A percentile compares a stretch with the other conserved stretches of the same genome.
Evolutionary conservation across 2,797 vertebrate species (phyloP).

Genomic region (Amblyopsis hoosieri): DNA sequence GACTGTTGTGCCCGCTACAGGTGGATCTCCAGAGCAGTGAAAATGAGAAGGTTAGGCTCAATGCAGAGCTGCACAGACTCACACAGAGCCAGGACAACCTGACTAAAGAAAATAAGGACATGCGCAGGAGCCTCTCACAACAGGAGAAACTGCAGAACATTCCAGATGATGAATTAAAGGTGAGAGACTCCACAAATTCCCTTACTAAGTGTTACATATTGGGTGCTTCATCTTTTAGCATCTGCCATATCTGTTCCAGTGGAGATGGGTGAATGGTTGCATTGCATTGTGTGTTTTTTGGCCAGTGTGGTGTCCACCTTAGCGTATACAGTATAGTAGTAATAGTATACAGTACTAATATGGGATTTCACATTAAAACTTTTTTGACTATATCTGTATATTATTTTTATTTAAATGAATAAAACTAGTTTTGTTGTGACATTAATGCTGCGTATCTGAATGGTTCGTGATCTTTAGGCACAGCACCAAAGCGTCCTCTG

Average conservation of each 20-base stretch:
- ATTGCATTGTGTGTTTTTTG: too few relatives aligned
- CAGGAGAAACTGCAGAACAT: slow-evolving; percentile 18
- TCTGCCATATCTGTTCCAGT: too few relatives aligned
- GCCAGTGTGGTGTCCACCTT: too few relatives aligned
- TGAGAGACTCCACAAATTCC: slow-evolving; percentile 15
- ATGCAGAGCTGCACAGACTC: slow-evolving; percentile 50
- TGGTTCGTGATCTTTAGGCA: slow-evolving; percentile 19
- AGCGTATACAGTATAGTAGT: too few relatives aligned
- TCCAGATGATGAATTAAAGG: slow-evolving; percentile 45
- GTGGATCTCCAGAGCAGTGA: slow-evolving; percentile 72
- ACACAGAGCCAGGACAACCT: slow-evolving; percentile 36
- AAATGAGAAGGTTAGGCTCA: slow-evolving; percentile 64
- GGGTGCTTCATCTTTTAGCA: too few relatives aligned
- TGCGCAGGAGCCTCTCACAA: slow-evolving; percentile 44
- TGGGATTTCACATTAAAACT: too few relatives aligned
- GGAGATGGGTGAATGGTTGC: too few relatives aligned
- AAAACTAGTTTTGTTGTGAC: too few relatives aligned
- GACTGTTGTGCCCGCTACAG: slow-evolving; percentile 44
- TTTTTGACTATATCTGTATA: too few relatives aligned
- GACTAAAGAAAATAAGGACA: slow-evolving; percentile 53
- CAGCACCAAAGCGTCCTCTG: slow-evolving; percentile 39
- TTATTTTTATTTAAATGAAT: too few relatives aligned
- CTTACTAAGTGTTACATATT: background rate
- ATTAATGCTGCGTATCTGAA: background rate
- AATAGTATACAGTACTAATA: too few relatives aligned